phyloP scores from a whole-genome alignment of 1,140 invertebrate genomes.

The Scaptomyza pallida region DNA sequence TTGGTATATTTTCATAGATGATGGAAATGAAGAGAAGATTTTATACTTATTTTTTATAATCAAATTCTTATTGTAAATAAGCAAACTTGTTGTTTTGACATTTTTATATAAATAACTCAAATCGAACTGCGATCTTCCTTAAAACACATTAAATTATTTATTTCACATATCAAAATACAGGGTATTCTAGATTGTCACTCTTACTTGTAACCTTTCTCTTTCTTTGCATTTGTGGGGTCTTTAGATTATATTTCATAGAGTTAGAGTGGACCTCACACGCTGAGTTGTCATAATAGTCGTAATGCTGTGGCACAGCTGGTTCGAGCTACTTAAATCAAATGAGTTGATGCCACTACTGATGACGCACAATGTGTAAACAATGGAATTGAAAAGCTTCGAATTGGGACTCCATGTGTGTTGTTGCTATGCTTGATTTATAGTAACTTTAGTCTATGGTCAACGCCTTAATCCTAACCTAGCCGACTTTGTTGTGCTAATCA shows the following conservation, averaged over 20 bases:
- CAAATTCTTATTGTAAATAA: too few relatives aligned
- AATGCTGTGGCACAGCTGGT: constrained; percentile 1
- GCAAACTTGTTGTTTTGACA: too few relatives aligned
- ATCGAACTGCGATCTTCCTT: too few relatives aligned
- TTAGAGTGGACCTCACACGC: constrained; percentile 49
- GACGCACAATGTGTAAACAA: constrained; percentile 77
- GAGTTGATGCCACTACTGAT: constrained; percentile 73
- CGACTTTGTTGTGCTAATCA: constrained; percentile 83
- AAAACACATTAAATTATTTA: too few relatives aligned
- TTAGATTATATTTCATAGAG: neutral
- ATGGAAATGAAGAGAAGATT: too few relatives aligned
- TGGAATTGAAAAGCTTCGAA: constrained; percentile 54
- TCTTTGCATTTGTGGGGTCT: constrained; percentile 32
- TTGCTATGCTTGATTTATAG: constrained; percentile 62
- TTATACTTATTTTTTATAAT: too few relatives aligned
- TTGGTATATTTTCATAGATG: too few relatives aligned
- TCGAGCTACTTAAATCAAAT: constrained; percentile 72
- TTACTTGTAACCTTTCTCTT: neutral
- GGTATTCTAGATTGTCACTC: neutral
- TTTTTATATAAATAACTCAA: too few relatives aligned
- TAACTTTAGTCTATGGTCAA: constrained; percentile 34
- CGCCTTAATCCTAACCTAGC: constrained; percentile 62
- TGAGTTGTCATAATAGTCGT: constrained; percentile 59
- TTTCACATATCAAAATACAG: neutral
- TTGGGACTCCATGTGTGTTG: constrained; percentile 12